Evolutionary conservation across 1,140 invertebrate genomes (phyloP), one percentile per base, ranked within the genome.

Genomic region (Pogonomyrmex californicus): DNA sequence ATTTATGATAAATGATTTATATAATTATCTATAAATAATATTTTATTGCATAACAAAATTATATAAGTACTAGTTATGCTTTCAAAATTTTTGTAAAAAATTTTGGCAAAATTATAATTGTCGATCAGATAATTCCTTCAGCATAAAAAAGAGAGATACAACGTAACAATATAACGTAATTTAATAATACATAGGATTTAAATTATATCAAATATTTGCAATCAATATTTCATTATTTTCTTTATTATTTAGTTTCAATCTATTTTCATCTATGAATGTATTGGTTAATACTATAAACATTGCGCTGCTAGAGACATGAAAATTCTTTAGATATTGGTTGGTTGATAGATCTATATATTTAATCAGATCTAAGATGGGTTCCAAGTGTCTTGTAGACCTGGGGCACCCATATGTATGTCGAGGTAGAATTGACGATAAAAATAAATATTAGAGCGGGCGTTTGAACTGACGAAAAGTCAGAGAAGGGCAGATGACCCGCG

Each of bases 401-500:
- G 71, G 65, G n/a, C 63, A 90, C 56, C 78, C 88, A 47, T 85
- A 79, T 79, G 38, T 68, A 70, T 85, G 89, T 90, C 51, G 73
- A 60, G 86, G 77, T 86, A 90, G 83, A 44, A 44, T 0, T 58
- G 77, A 85, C 77, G 81, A 77, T 90, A 49, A 91, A 90, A 90
- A 86, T 91, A 90, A 90, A 90, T 91, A 91, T 90, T 65, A 23
- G 56, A 66, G 88, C 58, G 63, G 65, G 76, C 71, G 68, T 3
- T 56, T 33, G 68, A 85, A 23, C 78, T 87, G 81, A 91, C 88
- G 81, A 85, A 86, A 71, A 87, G 86, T 73, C 81, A 66, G 88
- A 78, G 83, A 91, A 91, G 92, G 89, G 90, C 90, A 91, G 88
- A 91, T 88, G 89, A 82, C 79, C 86, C 65, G 78, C 75, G 92